A percentile compares a stretch with the other conserved stretches of the same genome.
phyloP scores from a whole-genome alignment of 92 coral and sea anemone species.

The Paragorgia papillata region DNA sequence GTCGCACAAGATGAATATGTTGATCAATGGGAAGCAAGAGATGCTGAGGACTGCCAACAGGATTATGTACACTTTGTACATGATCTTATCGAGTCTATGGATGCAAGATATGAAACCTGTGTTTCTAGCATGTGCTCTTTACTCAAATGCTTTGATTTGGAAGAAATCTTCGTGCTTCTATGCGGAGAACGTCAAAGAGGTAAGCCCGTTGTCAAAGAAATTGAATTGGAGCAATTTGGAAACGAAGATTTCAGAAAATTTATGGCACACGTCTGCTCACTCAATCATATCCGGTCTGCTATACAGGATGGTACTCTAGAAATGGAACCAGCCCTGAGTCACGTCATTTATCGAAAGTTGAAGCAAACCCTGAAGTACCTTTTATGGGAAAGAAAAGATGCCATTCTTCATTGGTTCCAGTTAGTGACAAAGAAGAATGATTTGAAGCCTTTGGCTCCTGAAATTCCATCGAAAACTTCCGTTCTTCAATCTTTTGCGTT shows the following conservation, averaged over 20 bases:
- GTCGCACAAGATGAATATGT: neutral
- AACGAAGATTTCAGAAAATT: neutral
- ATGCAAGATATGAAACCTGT: neutral
- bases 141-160: neutral
- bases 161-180: neutral
- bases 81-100: neutral
- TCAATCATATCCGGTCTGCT: slow-evolving; percentile 1
- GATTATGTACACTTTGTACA: slow-evolving; percentile 2
- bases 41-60: neutral
- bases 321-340: neutral
- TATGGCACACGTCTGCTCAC: slow-evolving; percentile 1
- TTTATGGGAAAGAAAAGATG: slow-evolving; percentile 1
- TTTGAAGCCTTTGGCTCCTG: neutral
- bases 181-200: slow-evolving; percentile 3
- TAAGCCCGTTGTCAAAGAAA: neutral
- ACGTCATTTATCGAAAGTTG: slow-evolving; percentile 5
- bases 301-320: neutral
- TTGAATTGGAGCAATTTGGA: slow-evolving; percentile 10
- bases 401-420: neutral
- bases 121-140: slow-evolving; percentile 5
- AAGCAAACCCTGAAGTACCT: slow-evolving; percentile 15
- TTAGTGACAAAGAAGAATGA: slow-evolving; percentile 2
- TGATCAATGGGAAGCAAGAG: neutral
- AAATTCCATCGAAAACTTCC: neutral
- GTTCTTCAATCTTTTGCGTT: neutral